Base-by-base conservation (phyloP, 2,888 invertebrate genomes). In the Eupeodes latifasciatus region DNA sequence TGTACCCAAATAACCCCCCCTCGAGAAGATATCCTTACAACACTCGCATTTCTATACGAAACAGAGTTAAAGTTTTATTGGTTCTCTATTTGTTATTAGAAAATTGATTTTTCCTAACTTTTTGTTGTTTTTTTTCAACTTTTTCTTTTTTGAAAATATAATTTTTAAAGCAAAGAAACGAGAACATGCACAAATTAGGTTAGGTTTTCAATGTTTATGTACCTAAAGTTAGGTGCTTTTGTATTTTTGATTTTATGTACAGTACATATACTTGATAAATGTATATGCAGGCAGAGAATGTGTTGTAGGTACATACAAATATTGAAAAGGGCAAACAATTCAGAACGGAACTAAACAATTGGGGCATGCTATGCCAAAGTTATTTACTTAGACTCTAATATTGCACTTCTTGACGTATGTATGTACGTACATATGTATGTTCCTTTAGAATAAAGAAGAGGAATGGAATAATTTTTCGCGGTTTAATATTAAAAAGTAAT, bases 331-430 rank as follows among this genome's bases (percentile, higher is more conserved):
- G 36, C 16, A 51, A 62, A 59, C 61, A 62, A 75, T 75, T 75
- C 57, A 75, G 53, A 75, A 51, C 75, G 71, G 84, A 87, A 80
- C 76, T 47, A 34, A 75, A 66, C 69, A 87, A 83, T 71, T 72
- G 64, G 79, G 83, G 55, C 72, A 87, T 57, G 57, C 66, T 69
- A 77, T 51, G 16, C 64, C 64, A 86, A 51, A 75, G 27, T 27
- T 19, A n/a, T 7, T 3, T 55, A 55, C 6, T 57, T 57, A 12
- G 12, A 7, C 34, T 62, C 11, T 44, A 27, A 6, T 27, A 57
- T 27, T 57, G 9, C 3, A 57, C 3, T n/a, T 14, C 12, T 5
- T 34, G 19, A 19, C 27, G 40, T 1, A 66, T 49, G 49, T 16
- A 14, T 16, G 27, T 27, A n/a, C n/a, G n/a, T n/a, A n/a, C n/a